These are phyloP conservation scores for Acrobasis suavella DNA, from an alignment of 2,888 invertebrate genomes.

Conservation along the genomic window DNA sequence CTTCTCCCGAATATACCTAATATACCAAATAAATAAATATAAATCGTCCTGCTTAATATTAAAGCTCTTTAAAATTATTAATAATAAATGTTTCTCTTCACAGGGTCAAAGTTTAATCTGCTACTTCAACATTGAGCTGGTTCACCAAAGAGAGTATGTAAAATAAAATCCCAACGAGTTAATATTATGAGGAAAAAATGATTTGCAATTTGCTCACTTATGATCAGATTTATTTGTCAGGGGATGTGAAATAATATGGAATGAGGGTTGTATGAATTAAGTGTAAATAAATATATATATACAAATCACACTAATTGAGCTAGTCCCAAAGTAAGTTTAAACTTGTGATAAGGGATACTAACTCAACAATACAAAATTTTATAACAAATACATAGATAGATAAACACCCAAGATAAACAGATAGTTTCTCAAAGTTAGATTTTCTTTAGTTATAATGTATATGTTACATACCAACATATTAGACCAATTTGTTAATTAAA, in stretches of 20 bases:
- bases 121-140: not conserved
- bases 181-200: not conserved
- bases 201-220: not conserved
- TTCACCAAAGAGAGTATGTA: conserved; percentile 9
- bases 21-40: too few relatives aligned
- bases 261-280: not conserved
- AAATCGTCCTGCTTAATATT: not conserved
- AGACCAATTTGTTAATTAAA: not conserved
- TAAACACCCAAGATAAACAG: too few relatives aligned
- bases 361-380: too few relatives aligned
- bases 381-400: too few relatives aligned
- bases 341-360: too few relatives aligned
- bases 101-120: conserved; percentile 50
- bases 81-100: conserved; percentile 38
- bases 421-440: not conserved
- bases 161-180: conserved; percentile 17
- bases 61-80: not conserved
- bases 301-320: too few relatives aligned
- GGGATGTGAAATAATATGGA: not conserved
- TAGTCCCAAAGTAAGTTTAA: too few relatives aligned
- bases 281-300: too few relatives aligned
- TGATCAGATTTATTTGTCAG: not conserved
- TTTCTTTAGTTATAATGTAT: not conserved
- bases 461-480: not conserved
- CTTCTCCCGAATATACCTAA: too few relatives aligned